phyloP scores from a whole-genome alignment of 2,888 invertebrate genomes.

The Phortica magna region DNA sequence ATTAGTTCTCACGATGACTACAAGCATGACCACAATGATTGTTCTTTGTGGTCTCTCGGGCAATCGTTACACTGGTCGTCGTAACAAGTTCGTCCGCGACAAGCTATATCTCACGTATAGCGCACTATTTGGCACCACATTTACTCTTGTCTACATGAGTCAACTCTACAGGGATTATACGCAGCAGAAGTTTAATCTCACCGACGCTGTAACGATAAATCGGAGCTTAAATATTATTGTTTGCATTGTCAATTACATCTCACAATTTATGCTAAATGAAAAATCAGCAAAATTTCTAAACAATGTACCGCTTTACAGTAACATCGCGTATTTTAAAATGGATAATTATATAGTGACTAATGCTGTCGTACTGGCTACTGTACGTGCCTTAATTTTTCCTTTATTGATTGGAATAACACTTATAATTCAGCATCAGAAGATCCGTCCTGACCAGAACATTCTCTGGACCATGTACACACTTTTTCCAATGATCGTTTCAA shows the following conservation, averaged over 20 bases:
- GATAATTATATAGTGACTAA: conserved; percentile 42
- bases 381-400: conserved; percentile 65
- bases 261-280: conserved; percentile 50
- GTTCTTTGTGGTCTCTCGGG: conserved; percentile 55
- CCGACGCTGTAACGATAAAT: conserved; percentile 65
- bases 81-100: conserved; percentile 54
- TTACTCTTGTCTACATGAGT: conserved; percentile 57
- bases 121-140: conserved; percentile 52
- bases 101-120: conserved; percentile 58
- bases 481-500: conserved; percentile 68
- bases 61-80: conserved; percentile 50
- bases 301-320: conserved; percentile 53
- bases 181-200: conserved; percentile 58
- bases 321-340: conserved; percentile 55
- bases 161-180: conserved; percentile 61
- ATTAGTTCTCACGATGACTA: not conserved
- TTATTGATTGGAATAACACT: conserved; percentile 57
- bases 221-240: conserved; percentile 69
- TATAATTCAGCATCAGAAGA: conserved; percentile 57
- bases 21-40: not conserved
- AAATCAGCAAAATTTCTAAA: conserved; percentile 56
- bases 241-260: conserved; percentile 59
- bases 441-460: conserved; percentile 56
- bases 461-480: conserved; percentile 62
- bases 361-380: conserved; percentile 48